Base-by-base conservation (phyloP, 2,888 invertebrate genomes). In the Dioctria rufipes region DNA sequence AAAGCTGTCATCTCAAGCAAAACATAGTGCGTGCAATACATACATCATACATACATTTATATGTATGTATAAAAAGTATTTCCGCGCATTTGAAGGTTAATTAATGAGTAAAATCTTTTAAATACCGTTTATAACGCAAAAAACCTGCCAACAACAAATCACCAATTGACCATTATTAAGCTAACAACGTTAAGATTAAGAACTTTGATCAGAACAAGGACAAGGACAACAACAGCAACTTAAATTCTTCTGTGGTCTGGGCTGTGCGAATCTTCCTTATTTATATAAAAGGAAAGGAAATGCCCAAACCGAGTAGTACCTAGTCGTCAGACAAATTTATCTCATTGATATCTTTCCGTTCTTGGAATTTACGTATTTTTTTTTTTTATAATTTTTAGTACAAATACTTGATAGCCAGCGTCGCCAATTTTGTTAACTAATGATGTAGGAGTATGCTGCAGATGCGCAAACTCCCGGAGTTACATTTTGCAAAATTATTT, bases 271-370 rank as follows among this genome's bases (percentile, higher is more conserved):
- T 73, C 73, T 73, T 73, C 73, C 54, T 73, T 9, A 8, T 37
- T 37, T 25, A 51, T 58, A 42, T 42, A 58, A 73, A 60, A 39
- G 40, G 51, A 73, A 71, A 73, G 73, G 73, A 73, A 73, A 73
- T 73, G 73, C 73, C 51, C 42, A 49, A 60, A 42, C 25, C n/a
- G 43, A 37, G 6, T 37, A 25, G 25, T 25, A 25, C 25, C 25
- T 25, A 73, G 73, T 73, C 60, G 73, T 73, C 60, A 73, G 54
- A 25, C 43, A 6, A 42, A 58, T 73, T 73, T 60, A 60, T 73
- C 60, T 42, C 58, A n/a, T 51, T 2, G n/a, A 40, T 40, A 73
- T 60, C 43, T 40, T 40, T n/a, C 42, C 43, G 42, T 54, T 73
- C 73, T 13, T 5, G 42, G 54, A 73, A 73, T 60, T 13, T 58